Evolutionary conservation across 2,113 vertebrate species (phyloP).

Genomic region (Planiliza haematocheilus): DNA sequence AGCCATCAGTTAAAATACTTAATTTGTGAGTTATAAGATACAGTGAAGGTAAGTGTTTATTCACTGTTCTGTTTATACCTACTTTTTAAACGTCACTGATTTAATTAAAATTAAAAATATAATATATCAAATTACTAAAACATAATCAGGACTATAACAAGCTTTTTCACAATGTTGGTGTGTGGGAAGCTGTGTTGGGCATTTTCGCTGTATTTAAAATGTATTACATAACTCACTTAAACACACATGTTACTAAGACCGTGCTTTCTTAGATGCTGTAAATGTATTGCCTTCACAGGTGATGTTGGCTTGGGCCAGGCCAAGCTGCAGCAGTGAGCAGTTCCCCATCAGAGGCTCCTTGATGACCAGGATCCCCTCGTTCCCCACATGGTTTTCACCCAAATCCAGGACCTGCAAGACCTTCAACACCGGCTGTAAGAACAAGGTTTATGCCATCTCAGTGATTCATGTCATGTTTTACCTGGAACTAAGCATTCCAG

Average conservation of each 20-base stretch:
- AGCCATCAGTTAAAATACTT: not conserved
- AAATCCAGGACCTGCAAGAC: constrained; percentile 80
- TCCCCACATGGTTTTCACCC: constrained; percentile 75
- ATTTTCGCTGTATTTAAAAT: too few relatives aligned
- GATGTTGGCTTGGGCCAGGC: constrained; percentile 71
- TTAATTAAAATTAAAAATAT: too few relatives aligned
- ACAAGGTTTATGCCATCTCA: constrained; percentile 13
- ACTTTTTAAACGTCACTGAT: too few relatives aligned
- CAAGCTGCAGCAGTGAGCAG: constrained; percentile 71
- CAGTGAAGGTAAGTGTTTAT: not conserved
- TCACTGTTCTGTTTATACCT: too few relatives aligned
- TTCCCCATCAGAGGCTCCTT: constrained; percentile 81
- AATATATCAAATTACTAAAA: too few relatives aligned
- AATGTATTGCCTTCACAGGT: constrained; percentile 80
- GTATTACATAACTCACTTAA: too few relatives aligned
- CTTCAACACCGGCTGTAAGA: constrained; percentile 74
- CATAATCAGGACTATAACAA: too few relatives aligned
- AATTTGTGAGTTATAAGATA: too few relatives aligned
- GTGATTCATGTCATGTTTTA: not conserved
- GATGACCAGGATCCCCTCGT: constrained; percentile 78
- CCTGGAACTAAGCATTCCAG: not conserved
- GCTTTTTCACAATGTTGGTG: too few relatives aligned
- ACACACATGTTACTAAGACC: too few relatives aligned
- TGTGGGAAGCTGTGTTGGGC: too few relatives aligned
- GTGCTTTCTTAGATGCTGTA: too few relatives aligned